phyloP scores from a whole-genome alignment of 2,888 invertebrate species.

The Ephialtes manifestator region DNA sequence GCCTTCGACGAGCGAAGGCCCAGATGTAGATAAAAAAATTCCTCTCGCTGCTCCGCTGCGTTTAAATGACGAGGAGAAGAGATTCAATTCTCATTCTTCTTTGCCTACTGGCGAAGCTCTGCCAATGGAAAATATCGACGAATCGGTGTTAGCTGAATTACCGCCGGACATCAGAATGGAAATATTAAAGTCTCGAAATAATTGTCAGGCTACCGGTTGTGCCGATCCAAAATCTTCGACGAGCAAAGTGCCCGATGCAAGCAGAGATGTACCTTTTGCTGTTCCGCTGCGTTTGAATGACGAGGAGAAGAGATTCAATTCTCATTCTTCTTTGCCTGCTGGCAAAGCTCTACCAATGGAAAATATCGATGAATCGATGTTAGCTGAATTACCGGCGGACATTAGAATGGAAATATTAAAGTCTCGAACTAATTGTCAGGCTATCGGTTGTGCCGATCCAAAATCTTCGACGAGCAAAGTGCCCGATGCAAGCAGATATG shows the following conservation, averaged over 20 bases:
- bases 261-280: not conserved
- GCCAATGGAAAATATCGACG: conserved; percentile 85
- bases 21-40: not conserved
- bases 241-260: not conserved
- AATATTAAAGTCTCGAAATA: conserved; percentile 77
- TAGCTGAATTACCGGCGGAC: conserved; percentile 87
- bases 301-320: conserved; percentile 5
- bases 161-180: conserved; percentile 88
- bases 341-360: conserved; percentile 49
- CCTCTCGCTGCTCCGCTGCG: not conserved
- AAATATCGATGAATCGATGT: conserved; percentile 87
- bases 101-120: conserved; percentile 16
- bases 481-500: not conserved
- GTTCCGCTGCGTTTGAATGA: not conserved
- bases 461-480: conserved; percentile 25
- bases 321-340: not conserved
- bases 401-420: conserved; percentile 87
- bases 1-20: conserved; percentile 10
- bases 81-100: not conserved
- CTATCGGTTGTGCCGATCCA: not conserved
- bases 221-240: conserved; percentile 26
- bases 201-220: not conserved
- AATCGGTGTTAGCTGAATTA: conserved; percentile 87
- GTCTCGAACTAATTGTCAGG: conserved; percentile 30
- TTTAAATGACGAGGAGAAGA: conserved; percentile 9